Conservation (phyloP, 2,888 invertebrate genomes). For the Antheraea assamensis region DNA sequence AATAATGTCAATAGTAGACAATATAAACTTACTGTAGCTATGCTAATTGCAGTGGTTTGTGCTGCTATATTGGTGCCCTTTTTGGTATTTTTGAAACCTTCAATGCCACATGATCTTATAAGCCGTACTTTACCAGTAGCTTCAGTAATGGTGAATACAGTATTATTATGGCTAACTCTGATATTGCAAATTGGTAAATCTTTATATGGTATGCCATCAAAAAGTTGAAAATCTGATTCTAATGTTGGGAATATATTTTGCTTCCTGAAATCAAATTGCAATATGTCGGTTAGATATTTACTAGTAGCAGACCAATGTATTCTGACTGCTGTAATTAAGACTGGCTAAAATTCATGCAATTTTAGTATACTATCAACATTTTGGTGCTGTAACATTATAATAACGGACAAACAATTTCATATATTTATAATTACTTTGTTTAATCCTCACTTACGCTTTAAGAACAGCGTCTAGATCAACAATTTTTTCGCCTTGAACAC, state of each 20-base stretch:
- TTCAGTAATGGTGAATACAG: slow-evolving; percentile 90
- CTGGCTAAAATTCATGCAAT: neutral
- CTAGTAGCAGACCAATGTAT: neutral
- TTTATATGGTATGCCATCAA: slow-evolving; percentile 89
- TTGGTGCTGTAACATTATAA: neutral
- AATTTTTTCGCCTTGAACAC: slow-evolving; percentile 88
- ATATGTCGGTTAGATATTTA: neutral
- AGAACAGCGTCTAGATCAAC: slow-evolving; percentile 86
- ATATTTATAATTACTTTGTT: neutral
- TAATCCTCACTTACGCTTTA: slow-evolving; percentile 75
- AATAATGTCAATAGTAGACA: neutral
- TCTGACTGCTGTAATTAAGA: no score
- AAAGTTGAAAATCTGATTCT: slow-evolving; percentile 86
- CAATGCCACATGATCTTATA: slow-evolving; percentile 90
- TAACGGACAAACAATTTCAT: neutral
- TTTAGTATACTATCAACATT: neutral
- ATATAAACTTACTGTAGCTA: slow-evolving; percentile 85
- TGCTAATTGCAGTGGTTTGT: slow-evolving; percentile 93
- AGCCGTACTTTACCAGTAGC: slow-evolving; percentile 84
- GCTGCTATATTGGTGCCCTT: slow-evolving; percentile 99
- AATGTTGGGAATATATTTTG: slow-evolving; percentile 88
- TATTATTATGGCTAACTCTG: slow-evolving; percentile 93
- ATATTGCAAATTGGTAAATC: slow-evolving; percentile 93
- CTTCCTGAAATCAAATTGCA: slow-evolving; percentile 76
- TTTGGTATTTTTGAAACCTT: slow-evolving; percentile 96